phyloP scores from a whole-genome alignment of 2,113 vertebrate genomes.

The Psittacus erithacus region DNA sequence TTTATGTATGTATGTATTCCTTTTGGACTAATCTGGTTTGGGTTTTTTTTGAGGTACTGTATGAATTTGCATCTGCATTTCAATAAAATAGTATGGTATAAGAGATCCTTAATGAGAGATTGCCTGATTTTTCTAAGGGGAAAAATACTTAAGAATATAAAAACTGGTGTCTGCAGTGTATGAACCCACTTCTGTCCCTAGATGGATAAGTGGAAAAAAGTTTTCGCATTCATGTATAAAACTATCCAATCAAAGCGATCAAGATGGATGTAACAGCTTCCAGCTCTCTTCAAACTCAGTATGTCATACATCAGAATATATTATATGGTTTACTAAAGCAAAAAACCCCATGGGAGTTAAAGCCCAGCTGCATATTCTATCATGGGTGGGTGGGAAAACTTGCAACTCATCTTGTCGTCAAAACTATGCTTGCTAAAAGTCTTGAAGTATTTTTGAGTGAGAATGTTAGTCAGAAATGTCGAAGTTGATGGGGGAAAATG shows the following conservation, averaged over 20 bases:
- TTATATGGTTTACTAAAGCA: not conserved
- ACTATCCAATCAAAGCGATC: not conserved
- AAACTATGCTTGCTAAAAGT: not conserved
- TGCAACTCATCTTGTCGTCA: not conserved
- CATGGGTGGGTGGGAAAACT: not conserved
- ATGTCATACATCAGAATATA: not conserved
- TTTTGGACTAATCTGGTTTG: not conserved
- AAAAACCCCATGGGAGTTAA: not conserved
- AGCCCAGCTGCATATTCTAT: not conserved
- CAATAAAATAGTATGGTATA: not conserved
- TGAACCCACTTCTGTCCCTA: not conserved
- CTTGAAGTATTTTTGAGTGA: not conserved
- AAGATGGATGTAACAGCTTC: not conserved
- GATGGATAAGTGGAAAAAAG: not conserved
- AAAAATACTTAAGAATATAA: not conserved
- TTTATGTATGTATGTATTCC: not conserved
- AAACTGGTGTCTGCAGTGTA: not conserved
- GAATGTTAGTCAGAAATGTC: not conserved
- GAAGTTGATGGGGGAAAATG: not conserved
- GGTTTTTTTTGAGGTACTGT: not conserved
- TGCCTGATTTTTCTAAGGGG: not conserved
- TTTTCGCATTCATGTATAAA: not conserved
- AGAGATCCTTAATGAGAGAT: not conserved
- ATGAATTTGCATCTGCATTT: not conserved
- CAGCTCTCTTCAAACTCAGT: not conserved